Base-by-base conservation (phyloP, 2,888 invertebrate genomes). In the Scelioninae gen. 2 region DNA sequence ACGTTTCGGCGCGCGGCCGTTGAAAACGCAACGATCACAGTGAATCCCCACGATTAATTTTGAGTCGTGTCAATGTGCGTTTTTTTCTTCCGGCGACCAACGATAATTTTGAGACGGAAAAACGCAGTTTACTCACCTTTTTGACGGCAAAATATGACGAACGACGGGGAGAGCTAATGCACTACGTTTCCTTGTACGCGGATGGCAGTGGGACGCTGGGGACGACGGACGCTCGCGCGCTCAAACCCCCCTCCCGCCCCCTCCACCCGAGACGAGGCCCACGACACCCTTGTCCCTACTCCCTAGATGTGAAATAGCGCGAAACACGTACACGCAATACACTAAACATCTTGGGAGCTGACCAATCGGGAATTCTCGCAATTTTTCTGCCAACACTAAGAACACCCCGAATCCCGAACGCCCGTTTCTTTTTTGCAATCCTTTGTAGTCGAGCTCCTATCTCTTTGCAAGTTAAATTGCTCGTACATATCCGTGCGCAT, bases 181-280 rank as follows among this genome's bases (percentile, higher is more conserved):
- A 75, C 75, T 70, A 73, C 69, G 75, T 70, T 70, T 75, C 67
- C 70, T 74, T 64, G 64, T 73, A 71, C 76, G 67, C 73, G 69
- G 70, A 74, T 76, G 75, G 70, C 75, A 73, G 75, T 73, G 67
- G 70, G 73, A 73, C 73, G 73, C 73, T 73, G 63, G 67, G 64
- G 71, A 65, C 60, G 60, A 53, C 57, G 63, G 71, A 64, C 60
- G 60, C 63, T 57, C 73, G 60, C 65, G 57, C 73, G 67, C 73
- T 55, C 72, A 46, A n/a, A n/a, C 25, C 13, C 9, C 41, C 46
- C 43, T 7, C 41, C 45, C 25, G 2, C 45, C 45, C 48, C 48
- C 48, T 33, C 64, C 46, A 58, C 41, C 37, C 6, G 33, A 46
- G 50, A 50, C 48, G 60, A 45, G 61, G 53, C 53, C 53, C 69